Base-by-base conservation (phyloP, 2,888 invertebrate genomes). In the Amitus sp. region DNA sequence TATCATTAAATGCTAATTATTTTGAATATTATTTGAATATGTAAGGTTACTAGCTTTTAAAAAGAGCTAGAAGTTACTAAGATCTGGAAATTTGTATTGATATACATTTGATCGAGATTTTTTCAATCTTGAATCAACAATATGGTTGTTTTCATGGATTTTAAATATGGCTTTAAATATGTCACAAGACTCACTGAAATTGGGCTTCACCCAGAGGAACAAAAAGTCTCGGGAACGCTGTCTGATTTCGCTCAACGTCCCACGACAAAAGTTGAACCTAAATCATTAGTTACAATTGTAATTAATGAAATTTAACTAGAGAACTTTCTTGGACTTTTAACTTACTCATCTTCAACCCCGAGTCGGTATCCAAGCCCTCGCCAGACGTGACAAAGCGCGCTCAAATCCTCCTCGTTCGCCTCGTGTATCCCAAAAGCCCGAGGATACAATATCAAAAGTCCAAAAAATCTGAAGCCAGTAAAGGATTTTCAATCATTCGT, bases 361-460 rank as follows among this genome's bases (percentile, higher is more conserved):
- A 87, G 74, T 2, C 84, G 70, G 68, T 84, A 85, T 1, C 86
- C 86, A 9, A 87, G 71, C 9, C 82, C 80, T 43, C 84, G 74
- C 87, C 87, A 87, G 27, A 85, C 75, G 62, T 87, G 85, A 19
- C 85, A 80, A 64, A 85, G 85, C 19, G 83, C 84, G 2, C 86
- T 85, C 9, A 86, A 68, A 49, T 86, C 85, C 9, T 82, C 78
- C 1, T 82, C 75, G 13, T 76, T 80, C 1, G 78, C 78, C 7
- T 75, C 66, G 23, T 75, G 73, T 2, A 80, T 68, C 1, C 83
- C 84, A 58, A 85, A 82, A 19, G 73, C 65, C n/a, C 78, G 66
- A 0, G 86, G 85, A 53, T 83, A 83, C 53, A 85, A 72, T 5
- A 86, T 66, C 1, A 83, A 62, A 5, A 84, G 63, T 0, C 85